These are phyloP conservation scores for Crotalus tigris DNA, from an alignment of 2,113 vertebrate species.

Conservation along the genomic window DNA sequence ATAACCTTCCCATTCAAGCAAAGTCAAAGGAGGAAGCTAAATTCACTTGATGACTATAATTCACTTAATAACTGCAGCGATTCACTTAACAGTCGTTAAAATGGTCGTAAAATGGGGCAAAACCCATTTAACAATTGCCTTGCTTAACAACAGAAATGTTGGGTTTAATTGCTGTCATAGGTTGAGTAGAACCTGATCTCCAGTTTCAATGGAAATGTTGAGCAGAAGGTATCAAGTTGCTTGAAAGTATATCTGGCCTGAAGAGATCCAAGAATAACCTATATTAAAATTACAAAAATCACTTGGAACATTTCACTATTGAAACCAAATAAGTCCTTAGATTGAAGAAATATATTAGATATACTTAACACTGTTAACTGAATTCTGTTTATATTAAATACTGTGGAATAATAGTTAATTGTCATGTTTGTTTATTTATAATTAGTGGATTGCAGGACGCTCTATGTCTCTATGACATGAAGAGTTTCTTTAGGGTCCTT, in stretches of 20 bases:
- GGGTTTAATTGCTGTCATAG: background rate
- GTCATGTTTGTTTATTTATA: background rate
- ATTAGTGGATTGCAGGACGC: background rate
- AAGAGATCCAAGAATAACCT: background rate
- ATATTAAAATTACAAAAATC: background rate
- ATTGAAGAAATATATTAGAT: background rate
- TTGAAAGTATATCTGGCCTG: background rate
- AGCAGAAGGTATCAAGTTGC: background rate
- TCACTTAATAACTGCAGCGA: background rate
- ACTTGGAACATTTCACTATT: background rate
- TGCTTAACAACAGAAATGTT: background rate
- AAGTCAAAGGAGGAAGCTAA: background rate
- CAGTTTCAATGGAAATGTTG: background rate
- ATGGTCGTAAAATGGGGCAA: background rate
- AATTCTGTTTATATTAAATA: background rate
- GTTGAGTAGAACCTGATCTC: background rate
- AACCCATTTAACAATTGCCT: background rate
- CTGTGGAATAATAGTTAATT: background rate
- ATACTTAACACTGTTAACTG: background rate
- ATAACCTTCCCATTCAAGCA: background rate
- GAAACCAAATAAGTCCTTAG: background rate
- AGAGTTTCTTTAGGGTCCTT: background rate
- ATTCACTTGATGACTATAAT: background rate
- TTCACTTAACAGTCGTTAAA: background rate
- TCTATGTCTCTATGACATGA: background rate